Conservation (phyloP, 1,140 invertebrate species). For the Drosophila kurseongensis region DNA sequence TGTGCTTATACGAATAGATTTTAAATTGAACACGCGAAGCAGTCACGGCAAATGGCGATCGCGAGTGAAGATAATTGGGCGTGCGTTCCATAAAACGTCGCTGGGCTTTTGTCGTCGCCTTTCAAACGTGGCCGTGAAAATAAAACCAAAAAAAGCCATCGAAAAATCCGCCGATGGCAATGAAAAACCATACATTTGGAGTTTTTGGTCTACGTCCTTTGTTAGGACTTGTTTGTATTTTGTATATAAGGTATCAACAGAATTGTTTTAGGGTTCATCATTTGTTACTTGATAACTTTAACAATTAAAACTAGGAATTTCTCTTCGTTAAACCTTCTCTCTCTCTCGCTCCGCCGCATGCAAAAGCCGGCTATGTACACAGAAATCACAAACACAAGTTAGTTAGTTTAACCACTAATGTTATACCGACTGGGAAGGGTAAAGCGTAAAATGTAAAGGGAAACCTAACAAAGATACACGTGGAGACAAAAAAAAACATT, state of each 20-base stretch:
- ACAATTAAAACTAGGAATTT: conserved; percentile 77
- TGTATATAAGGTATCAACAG: conserved; percentile 58
- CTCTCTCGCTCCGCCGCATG: conserved; percentile 9
- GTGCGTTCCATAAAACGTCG: too few species aligned
- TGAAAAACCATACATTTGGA: neutral
- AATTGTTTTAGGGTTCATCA: conserved; percentile 29
- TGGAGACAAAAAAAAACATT: conserved; percentile 17
- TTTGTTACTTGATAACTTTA: conserved; percentile 59
- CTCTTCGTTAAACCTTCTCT: neutral
- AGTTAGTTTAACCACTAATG: conserved; percentile 3
- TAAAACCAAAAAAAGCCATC: neutral
- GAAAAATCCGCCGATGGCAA: neutral
- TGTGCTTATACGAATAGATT: conserved; percentile 5
- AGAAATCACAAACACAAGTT: conserved; percentile 21
- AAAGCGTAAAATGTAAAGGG: neutral
- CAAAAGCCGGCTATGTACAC: conserved; percentile 48
- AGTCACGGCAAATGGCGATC: conserved; percentile 2
- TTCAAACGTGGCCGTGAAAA: conserved; percentile 7
- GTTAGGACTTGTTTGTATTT: conserved; percentile 53
- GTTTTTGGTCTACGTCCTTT: conserved; percentile 41
- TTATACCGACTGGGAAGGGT: conserved; percentile 14
- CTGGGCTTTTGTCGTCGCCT: too few species aligned
- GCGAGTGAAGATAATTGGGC: conserved; percentile 32
- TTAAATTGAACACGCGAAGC: conserved; percentile 17
- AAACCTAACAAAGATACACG: conserved; percentile 8